phyloP scores from a whole-genome alignment of 1,140 invertebrate genomes.

The Cecropterus lyciades region DNA sequence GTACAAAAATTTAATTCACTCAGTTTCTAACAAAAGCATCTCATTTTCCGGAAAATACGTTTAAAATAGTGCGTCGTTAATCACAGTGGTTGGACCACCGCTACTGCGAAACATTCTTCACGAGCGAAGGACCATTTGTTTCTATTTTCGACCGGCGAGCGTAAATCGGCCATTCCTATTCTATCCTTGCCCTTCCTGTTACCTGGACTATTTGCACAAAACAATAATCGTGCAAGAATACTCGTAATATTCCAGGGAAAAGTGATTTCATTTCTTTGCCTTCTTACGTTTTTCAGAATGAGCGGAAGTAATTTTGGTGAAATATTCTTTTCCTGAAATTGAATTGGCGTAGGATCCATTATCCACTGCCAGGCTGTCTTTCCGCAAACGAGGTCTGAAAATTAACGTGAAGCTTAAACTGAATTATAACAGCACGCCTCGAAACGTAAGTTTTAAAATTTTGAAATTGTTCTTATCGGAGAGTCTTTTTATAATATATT shows the following conservation, averaged over 20 bases:
- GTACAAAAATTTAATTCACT: no score
- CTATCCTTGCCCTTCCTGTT: slow-evolving; percentile 5
- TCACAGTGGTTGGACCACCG: slow-evolving; percentile 19
- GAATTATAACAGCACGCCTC: no score
- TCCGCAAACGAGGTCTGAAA: no score
- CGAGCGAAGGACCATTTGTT: slow-evolving; percentile 34
- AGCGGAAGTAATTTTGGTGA: slow-evolving; percentile 1
- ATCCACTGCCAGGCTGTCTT: no score
- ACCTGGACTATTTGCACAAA: slow-evolving; percentile 23
- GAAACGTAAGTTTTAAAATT: no score
- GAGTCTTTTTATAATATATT: no score
- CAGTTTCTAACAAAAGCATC: no score
- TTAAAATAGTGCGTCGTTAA: slow-evolving; percentile 16
- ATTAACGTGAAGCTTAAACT: no score
- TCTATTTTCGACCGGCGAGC: slow-evolving; percentile 27
- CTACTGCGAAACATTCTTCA: slow-evolving; percentile 37
- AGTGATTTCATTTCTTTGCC: slow-evolving; percentile 1
- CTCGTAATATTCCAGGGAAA: slow-evolving; percentile 7
- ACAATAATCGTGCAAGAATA: slow-evolving; percentile 11
- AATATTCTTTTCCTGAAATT: no score
- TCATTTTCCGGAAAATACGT: slow-evolving; percentile 6
- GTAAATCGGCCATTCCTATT: slow-evolving; percentile 38
- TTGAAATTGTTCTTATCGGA: no score
- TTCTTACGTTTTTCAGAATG: no score
- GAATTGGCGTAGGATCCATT: no score